Evolutionary conservation across 1,140 invertebrate genomes (phyloP).

Genomic region (Microplitis demolitor): DNA sequence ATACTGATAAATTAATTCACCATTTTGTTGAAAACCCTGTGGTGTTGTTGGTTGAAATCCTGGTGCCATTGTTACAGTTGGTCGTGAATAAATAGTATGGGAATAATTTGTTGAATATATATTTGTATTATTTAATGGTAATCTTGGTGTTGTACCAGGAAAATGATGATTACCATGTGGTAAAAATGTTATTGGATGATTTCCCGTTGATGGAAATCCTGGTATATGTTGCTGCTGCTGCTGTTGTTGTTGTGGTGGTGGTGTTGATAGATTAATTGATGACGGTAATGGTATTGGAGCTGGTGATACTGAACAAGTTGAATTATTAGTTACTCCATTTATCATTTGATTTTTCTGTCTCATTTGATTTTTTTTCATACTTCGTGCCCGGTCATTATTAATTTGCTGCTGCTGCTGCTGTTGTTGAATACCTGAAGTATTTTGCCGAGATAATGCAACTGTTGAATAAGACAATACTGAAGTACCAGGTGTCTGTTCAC

Average conservation of each 20-base stretch:
- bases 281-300: constrained; percentile 39
- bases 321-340: constrained; percentile 41
- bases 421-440: not conserved
- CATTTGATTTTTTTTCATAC: constrained; percentile 48
- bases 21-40: constrained; percentile 54
- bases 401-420: constrained; percentile 28
- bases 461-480: not conserved
- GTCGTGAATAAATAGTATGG: constrained; percentile 54
- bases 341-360: constrained; percentile 57
- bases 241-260: not conserved
- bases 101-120: constrained; percentile 57
- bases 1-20: constrained; percentile 63
- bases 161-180: constrained; percentile 55
- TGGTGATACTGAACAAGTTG: not conserved
- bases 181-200: constrained; percentile 54
- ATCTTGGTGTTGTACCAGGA: constrained; percentile 48
- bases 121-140: constrained; percentile 36
- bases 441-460: constrained; percentile 8
- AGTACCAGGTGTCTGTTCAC: not conserved
- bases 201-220: constrained; percentile 45
- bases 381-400: constrained; percentile 44
- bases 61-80: constrained; percentile 37
- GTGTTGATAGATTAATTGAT: not conserved
- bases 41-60: constrained; percentile 32
- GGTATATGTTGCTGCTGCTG: constrained; percentile 40